Base-by-base conservation (phyloP, 2,888 invertebrate genomes). In the Oscheius onirici region DNA sequence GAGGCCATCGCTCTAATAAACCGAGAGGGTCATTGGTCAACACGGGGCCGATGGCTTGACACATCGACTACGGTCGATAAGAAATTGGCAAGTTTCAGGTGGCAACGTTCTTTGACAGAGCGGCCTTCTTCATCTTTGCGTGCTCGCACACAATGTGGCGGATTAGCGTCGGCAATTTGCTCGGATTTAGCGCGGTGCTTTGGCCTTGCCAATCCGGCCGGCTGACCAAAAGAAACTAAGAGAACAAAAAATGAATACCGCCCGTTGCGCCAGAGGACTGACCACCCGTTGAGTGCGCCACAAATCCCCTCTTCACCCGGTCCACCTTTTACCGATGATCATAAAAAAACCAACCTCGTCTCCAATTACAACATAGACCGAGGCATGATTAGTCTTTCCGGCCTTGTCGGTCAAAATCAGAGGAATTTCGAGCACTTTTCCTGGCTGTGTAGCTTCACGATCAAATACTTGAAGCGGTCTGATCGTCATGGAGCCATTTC, bases 361-460 rank as follows among this genome's bases (percentile, higher is more conserved):
- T 24, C 97, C 97, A 84, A 99, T 97, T 61, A 96, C 94, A 28
- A 95, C 94, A n/a, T 83, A 80, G 24, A 88, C 84, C 22, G 78
- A 78, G 10, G 85, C 80, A 41, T 75, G 74, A 55, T 82, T 83
- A 20, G 76, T 88, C 87, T 69, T 87, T 84, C 93, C 94, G 49
- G 97, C 96, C 83, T 94, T 94, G 90, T 99, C 99, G 89, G 94
- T 95, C 88, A 99, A 96, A 26, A 96, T 93, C 86, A 99, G 95
- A 0, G 97, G 97, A 86, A 99, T 94, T 83, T 95, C 91, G 88
- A 95, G 95, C 89, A 95, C 73, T 60, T 86, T 86, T 69, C 84
- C 85, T 0, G 83, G 84, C 13, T 78, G 74, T 20, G 79, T 72
- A 8, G 77, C 79, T 67, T 86, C 86, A 11, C 86, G 78, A 70